Evolutionary conservation across 2,797 vertebrate genomes (phyloP).

Genomic region (Xenentodon cancila): DNA sequence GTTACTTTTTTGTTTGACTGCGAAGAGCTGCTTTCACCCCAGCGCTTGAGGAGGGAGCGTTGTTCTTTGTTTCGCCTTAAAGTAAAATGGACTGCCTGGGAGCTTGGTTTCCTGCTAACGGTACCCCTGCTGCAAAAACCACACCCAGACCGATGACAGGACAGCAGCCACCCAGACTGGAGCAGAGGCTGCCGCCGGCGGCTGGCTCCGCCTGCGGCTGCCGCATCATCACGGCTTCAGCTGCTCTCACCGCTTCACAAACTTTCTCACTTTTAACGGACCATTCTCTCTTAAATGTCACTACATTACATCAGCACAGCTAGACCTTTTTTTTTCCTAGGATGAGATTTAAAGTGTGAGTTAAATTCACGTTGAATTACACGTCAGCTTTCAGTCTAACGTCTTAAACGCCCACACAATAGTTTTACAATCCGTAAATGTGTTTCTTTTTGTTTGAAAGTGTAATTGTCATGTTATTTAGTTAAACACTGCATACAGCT

Average conservation of each 20-base stretch:
- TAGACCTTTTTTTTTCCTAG: neutral
- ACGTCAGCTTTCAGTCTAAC: neutral
- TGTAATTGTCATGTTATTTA: too few relatives aligned
- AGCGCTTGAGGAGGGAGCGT: constrained; percentile 13
- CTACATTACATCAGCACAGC: neutral
- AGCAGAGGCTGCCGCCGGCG: constrained; percentile 39
- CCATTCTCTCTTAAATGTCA: neutral
- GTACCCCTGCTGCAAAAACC: constrained; percentile 80
- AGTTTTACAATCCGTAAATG: too few relatives aligned
- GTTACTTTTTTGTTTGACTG: neutral
- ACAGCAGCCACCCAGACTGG: constrained; percentile 61
- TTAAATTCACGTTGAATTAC: too few relatives aligned
- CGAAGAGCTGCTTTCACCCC: constrained; percentile 17
- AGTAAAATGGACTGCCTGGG: constrained; percentile 54
- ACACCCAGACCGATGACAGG: constrained; percentile 85
- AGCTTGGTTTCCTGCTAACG: constrained; percentile 85
- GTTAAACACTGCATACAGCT: too few relatives aligned
- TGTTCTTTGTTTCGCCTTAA: constrained; percentile 71
- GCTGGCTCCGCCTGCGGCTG: constrained; percentile 75
- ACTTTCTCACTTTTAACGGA: neutral
- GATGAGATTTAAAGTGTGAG: too few relatives aligned
- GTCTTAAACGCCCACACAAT: neutral
- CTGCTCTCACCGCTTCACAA: neutral
- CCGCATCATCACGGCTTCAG: constrained; percentile 54
- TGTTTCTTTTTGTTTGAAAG: too few relatives aligned